Conservation (phyloP, 2,888 invertebrate species). For the Alloplasta piceator region DNA sequence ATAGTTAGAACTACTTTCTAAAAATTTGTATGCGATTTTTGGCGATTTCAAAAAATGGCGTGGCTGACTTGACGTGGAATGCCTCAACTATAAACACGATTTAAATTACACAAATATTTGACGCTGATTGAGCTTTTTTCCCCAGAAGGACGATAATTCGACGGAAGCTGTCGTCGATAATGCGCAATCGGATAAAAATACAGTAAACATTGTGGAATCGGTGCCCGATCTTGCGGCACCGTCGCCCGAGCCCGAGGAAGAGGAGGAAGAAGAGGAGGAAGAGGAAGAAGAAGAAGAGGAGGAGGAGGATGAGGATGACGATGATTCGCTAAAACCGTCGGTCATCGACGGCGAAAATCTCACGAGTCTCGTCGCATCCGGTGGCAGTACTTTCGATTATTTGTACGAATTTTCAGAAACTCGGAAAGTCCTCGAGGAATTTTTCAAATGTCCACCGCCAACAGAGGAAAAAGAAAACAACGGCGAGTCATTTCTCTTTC, state of each 20-base stretch:
- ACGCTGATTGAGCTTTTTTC: conserved; percentile 4
- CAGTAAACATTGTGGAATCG: conserved; percentile 58
- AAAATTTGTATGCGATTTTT: no score
- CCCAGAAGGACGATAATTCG: conserved; percentile 77
- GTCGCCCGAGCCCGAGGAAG: conserved; percentile 55
- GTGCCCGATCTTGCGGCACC: conserved; percentile 50
- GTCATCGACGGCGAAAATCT: conserved; percentile 79
- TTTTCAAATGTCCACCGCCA: conserved; percentile 92
- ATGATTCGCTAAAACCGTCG: conserved; percentile 72
- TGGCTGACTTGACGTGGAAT: no score
- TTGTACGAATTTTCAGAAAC: conserved; percentile 97
- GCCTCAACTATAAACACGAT: no score
- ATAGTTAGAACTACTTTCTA: no score
- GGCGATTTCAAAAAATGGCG: no score
- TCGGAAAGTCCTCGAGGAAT: conserved; percentile 95
- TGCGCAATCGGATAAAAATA: conserved; percentile 60
- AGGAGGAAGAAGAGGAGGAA: conserved; percentile 60
- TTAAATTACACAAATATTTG: neutral
- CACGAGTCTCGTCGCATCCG: conserved; percentile 80
- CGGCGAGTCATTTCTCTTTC: conserved; percentile 83
- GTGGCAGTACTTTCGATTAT: conserved; percentile 90
- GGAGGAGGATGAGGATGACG: conserved; percentile 66
- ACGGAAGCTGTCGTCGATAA: conserved; percentile 66
- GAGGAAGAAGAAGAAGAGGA: conserved; percentile 53
- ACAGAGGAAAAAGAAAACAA: conserved; percentile 85